Conservation (phyloP, 2,888 invertebrate genomes). For the Drosophila austrosaltans region DNA sequence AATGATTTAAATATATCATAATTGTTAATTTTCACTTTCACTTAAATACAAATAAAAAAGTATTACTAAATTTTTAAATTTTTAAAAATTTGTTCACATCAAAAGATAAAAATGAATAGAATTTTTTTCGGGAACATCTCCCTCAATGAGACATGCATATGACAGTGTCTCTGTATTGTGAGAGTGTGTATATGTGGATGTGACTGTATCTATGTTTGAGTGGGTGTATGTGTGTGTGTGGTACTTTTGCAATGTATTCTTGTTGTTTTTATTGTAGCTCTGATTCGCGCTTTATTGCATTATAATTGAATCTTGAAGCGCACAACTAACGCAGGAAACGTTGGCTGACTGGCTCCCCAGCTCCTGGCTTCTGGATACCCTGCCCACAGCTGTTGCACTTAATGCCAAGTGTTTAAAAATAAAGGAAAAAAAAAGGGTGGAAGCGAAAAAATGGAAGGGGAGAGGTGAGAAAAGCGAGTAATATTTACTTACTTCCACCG, state of each 20-base stretch:
- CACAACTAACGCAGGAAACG: slow-evolving; percentile 78
- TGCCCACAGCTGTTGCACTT: slow-evolving; percentile 71
- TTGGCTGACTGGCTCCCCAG: slow-evolving; percentile 67
- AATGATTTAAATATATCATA: too few species aligned
- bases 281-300: slow-evolving; percentile 82
- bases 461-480: slow-evolving; percentile 36
- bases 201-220: not conserved
- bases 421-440: slow-evolving; percentile 31
- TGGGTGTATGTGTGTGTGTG: slow-evolving; percentile 18
- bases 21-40: too few species aligned
- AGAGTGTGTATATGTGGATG: slow-evolving; percentile 30
- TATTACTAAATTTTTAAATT: too few species aligned
- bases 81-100: too few species aligned
- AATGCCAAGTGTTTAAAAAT: slow-evolving; percentile 74
- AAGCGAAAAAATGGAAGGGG: slow-evolving; percentile 20
- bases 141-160: slow-evolving; percentile 17
- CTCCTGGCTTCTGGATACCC: slow-evolving; percentile 22
- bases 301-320: slow-evolving; percentile 82
- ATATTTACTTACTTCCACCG: slow-evolving; percentile 69
- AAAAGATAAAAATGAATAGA: too few species aligned
- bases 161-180: slow-evolving; percentile 30
- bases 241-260: slow-evolving; percentile 48
- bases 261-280: slow-evolving; percentile 75
- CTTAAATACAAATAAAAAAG: too few species aligned
- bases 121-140: not conserved